A percentile compares a stretch with the other conserved stretches of the same genome.
Evolutionary conservation across 37 sponge, comb jelly and placozoan species (phyloP).

Genomic region (Spongia lamella): DNA sequence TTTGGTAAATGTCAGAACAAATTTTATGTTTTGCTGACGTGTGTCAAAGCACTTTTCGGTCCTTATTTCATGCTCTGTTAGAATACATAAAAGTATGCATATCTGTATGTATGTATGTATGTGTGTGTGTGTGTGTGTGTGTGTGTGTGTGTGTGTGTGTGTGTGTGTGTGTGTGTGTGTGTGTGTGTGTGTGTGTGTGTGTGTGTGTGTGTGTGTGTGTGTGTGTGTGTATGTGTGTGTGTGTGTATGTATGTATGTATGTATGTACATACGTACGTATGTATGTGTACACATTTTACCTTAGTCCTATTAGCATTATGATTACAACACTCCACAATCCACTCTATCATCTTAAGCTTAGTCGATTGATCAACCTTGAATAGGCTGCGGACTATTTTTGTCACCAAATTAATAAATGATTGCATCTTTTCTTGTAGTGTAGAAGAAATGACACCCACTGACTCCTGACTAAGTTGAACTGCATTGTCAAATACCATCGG

Average conservation of each 20-base stretch:
- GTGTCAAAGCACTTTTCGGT: too few relatives aligned
- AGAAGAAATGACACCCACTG: too few relatives aligned
- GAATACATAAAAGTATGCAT: too few relatives aligned
- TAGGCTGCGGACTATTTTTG: neutral
- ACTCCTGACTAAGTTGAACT: too few relatives aligned
- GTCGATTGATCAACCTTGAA: slow-evolving; percentile 17
- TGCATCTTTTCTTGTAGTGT: too few relatives aligned
- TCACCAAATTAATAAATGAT: too few relatives aligned
- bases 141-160: slow-evolving; percentile 43
- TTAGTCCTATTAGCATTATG: slow-evolving; percentile 50
- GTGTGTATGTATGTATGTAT: slow-evolving; percentile 34
- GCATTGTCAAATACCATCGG: too few relatives aligned
- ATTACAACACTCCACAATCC: slow-evolving; percentile 62
- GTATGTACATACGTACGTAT: slow-evolving; percentile 15
- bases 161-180: slow-evolving; percentile 39
- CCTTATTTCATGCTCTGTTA: too few relatives aligned
- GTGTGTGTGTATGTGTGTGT: slow-evolving; percentile 49
- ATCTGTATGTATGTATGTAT: slow-evolving; percentile 8
- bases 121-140: slow-evolving; percentile 7
- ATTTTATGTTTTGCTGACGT: too few relatives aligned
- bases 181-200: slow-evolving; percentile 27
- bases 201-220: slow-evolving; percentile 23
- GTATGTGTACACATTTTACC: slow-evolving; percentile 16
- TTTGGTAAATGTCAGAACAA: too few relatives aligned
- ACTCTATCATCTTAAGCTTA: slow-evolving; percentile 37